Evolutionary conservation across 1,140 invertebrate species (phyloP).

Genomic region (Drosophila santomea): DNA sequence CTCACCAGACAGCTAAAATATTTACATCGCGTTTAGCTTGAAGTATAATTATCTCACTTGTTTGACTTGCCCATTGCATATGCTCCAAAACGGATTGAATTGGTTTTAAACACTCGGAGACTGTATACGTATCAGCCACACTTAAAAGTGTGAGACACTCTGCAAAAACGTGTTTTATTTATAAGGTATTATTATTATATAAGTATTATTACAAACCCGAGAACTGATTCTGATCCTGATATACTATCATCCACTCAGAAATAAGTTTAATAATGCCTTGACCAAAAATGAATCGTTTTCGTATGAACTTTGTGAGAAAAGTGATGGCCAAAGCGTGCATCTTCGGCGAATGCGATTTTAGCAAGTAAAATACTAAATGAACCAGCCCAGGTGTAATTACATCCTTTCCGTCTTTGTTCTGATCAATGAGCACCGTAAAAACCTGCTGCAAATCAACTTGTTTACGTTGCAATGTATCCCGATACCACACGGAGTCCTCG

Average conservation of each 20-base stretch:
- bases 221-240: conserved; percentile 79
- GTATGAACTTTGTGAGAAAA: conserved; percentile 76
- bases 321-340: conserved; percentile 69
- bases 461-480: conserved; percentile 72
- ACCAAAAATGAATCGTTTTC: conserved; percentile 76
- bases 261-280: conserved; percentile 72
- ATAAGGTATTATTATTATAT: background rate
- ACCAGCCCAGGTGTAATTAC: conserved; percentile 77
- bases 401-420: conserved; percentile 83
- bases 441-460: conserved; percentile 76
- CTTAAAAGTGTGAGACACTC: conserved; percentile 78
- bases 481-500: conserved; percentile 76
- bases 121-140: conserved; percentile 78
- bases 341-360: conserved; percentile 64
- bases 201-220: conserved; percentile 42
- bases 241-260: conserved; percentile 79
- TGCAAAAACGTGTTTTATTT: conserved; percentile 6
- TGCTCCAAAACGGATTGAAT: conserved; percentile 79
- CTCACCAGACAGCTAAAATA: conserved; percentile 69
- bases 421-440: conserved; percentile 75
- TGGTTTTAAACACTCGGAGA: conserved; percentile 72
- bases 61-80: conserved; percentile 70
- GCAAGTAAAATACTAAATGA: conserved; percentile 68
- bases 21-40: too few species aligned
- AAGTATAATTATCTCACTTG: too few species aligned